phyloP scores from a whole-genome alignment of 2,797 vertebrate genomes.

The Agapornis canus region DNA sequence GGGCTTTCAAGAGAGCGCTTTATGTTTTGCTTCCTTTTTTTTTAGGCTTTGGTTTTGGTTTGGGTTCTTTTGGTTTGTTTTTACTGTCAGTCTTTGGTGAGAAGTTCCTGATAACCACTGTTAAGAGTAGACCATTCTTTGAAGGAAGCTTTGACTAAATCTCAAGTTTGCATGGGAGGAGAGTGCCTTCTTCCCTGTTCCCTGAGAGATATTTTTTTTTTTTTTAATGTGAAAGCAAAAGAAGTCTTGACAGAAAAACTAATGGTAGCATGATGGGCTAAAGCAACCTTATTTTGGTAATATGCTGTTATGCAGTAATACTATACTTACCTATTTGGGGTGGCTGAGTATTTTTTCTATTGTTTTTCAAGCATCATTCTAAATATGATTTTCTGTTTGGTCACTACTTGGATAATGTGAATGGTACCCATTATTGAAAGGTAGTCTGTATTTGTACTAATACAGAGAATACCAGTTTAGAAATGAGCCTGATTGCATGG shows the following conservation, averaged over 20 bases:
- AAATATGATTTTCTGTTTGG: conserved; percentile 23
- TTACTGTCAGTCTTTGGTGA: not conserved
- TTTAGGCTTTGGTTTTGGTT: not conserved
- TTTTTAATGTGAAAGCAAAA: not conserved
- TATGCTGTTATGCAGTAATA: not conserved
- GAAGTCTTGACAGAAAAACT: not conserved
- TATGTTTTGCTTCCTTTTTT: not conserved
- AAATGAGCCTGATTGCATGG: conserved; percentile 85
- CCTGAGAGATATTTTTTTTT: not conserved
- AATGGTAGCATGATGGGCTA: not conserved
- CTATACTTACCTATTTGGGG: not conserved
- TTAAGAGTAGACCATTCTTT: not conserved
- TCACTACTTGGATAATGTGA: conserved; percentile 36
- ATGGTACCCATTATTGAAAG: conserved; percentile 83
- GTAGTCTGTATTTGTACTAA: conserved; percentile 82
- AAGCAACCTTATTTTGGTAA: not conserved
- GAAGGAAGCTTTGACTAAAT: not conserved
- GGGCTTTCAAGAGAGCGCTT: not conserved
- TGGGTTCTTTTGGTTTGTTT: not conserved
- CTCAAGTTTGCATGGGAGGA: not conserved
- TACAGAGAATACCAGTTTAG: conserved; percentile 82
- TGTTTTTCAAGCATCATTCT: conserved; percentile 72
- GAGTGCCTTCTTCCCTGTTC: not conserved
- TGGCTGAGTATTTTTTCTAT: not conserved
- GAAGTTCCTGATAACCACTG: not conserved